Evolutionary conservation across 1,140 invertebrate species (phyloP), one percentile per base, ranked within the genome.

Genomic region (Vanessa tameamea): DNA sequence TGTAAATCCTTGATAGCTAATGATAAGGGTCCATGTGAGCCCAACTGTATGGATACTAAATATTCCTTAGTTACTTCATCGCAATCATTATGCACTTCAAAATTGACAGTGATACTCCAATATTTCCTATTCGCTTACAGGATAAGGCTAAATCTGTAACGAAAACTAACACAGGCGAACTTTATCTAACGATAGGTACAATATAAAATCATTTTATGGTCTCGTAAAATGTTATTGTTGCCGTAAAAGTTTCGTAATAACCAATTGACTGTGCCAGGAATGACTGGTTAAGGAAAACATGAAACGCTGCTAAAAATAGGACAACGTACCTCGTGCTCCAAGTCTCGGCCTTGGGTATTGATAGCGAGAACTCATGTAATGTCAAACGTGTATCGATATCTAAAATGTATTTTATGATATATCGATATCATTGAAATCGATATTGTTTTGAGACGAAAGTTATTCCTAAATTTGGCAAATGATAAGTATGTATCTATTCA

Each of bases 201-300:
- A 53, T 67, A 67, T 67, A 67, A 67, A 55, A 67, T 48, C 9
- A 53, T 67, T 55, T 59, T 67, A 67, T 53, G 14, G 65, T 31
- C 8, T 67, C 65, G 50, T 67, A 53, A 67, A 67, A 67, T 12
- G 48, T 67, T 67, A 67, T 53, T 53, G 65, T 37, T 47, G 12
- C 43, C n/a, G 47, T 67, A 55, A 67, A 67, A 68, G 66, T 37
- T 43, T n/a, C 51, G 26, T 55, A 51, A 53, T 61, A 68, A 68
- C 51, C 66, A 68, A 68, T 68, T 68, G 66, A 61, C 57, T 37
- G 57, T 43, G 12, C 31, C 16, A 15, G 57, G 11, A 12, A 51
- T 51, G 16, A 37, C 26, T 16, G 15, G 57, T 61, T 43, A 61
- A 61, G 57, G 57, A 37, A 31, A 61, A 61, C 57, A 61, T 37